phyloP scores from a whole-genome alignment of 2,113 vertebrate species.

The Stegostoma tigrinum region DNA sequence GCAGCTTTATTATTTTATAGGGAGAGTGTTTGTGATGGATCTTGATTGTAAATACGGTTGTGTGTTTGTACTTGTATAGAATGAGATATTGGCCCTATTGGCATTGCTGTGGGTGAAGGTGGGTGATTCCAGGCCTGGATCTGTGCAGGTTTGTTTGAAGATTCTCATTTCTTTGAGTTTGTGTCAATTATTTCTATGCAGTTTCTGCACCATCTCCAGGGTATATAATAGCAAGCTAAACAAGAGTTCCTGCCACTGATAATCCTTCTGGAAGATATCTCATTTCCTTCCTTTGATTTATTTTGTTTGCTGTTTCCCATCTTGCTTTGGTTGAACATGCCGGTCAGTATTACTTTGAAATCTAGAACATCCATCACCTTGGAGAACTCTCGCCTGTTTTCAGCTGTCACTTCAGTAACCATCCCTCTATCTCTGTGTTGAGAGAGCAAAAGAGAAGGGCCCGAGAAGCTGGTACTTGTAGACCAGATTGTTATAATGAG shows the following conservation, averaged over 20 bases:
- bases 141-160: background rate
- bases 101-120: background rate
- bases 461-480: background rate
- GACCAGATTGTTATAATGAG: background rate
- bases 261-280: background rate
- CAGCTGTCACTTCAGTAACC: background rate
- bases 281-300: background rate
- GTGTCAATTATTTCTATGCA: background rate
- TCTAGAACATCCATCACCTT: background rate
- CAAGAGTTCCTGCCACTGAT: background rate
- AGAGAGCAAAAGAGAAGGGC: background rate
- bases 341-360: background rate
- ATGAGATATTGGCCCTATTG: background rate
- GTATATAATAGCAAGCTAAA: background rate
- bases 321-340: background rate
- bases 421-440: background rate
- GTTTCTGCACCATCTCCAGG: background rate
- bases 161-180: background rate
- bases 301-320: background rate
- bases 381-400: background rate
- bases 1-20: slow-evolving; percentile 31
- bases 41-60: slow-evolving; percentile 2
- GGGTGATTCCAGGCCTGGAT: background rate
- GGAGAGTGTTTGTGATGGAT: background rate
- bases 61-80: slow-evolving; percentile 15